Evolutionary conservation across 2,113 vertebrate genomes (phyloP), one percentile per base, ranked within the genome.

Genomic region (Oceanodroma tethys): DNA sequence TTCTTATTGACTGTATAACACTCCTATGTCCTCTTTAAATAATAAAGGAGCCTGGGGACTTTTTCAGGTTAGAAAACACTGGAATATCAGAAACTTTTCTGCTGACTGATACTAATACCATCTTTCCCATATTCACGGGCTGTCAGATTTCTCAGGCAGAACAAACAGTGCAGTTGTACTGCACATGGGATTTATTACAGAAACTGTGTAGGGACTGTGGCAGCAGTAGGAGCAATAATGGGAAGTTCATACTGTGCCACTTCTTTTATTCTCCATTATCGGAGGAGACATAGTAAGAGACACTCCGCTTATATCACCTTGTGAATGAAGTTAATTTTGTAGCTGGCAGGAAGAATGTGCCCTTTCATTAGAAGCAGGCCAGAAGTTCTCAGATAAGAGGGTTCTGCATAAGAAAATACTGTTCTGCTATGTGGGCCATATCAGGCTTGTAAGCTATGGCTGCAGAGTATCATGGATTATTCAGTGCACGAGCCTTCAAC

Each of bases 341-440:
- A 76, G 30, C 26, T 50, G n/a, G 21, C 16, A 67, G 52, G 56
- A 87, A 79, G 47, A 81, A 71, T 74, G 79, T 71, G 13, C 5
- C 22, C 6, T 94, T 91, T 74, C 26, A n/a, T 47, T 75, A 71
- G 55, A 13, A 82, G 14, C 26, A 75, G 38, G 15, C 25, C 17
- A 38, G 36, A 93, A 42, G 32, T 88, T 72, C 32, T 79, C 58
- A 50, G 30, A 62, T 30, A 45, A 67, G 29, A 55, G 38, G 60
- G 11, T 42, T 80, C 22, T 85, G 38, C 62, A 13, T 42, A 50
- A 55, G 48, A 63, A 90, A 63, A 42, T 48, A 3, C 15, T 48
- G 21, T 48, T 50, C 15, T 13, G 0, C 15, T 6, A 19, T 7
- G 6, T 56, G 48, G n/a, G 47, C 56, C 13, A 0, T 67, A 16